Base-by-base conservation (phyloP, 2,888 invertebrate genomes). In the Andrena fulva region DNA sequence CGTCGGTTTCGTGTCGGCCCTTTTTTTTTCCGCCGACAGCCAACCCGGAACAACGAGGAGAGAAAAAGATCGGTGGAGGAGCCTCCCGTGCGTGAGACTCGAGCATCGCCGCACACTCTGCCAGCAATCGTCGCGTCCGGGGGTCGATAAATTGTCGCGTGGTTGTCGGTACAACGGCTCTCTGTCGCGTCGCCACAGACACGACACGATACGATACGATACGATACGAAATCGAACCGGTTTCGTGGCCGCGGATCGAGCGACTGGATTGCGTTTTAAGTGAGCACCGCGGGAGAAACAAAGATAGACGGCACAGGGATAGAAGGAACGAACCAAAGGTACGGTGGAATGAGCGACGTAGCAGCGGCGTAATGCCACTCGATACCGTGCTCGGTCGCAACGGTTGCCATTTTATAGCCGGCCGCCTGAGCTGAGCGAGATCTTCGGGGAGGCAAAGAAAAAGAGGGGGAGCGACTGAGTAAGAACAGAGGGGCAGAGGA, bases 331-430 rank as follows among this genome's bases (percentile, higher is more conserved):
- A 71, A 29, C 8, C 33, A 56, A 60, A 77, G 70, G 82, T 76
- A 69, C 75, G 69, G 54, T 74, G 63, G 70, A 64, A 62, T 48
- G 33, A 70, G 72, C 78, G 33, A 78, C 84, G 84, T 71, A 75
- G 54, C 79, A 72, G 80, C 63, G 68, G 72, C 73, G 85, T 85
- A 20, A 80, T 85, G 85, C 77, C 70, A 72, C 83, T 83, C 77
- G 77, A 67, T 83, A 82, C 71, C 84, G 78, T 74, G 76, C 59
- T 77, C 78, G 74, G 74, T 64, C 67, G 74, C 77, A 68, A 82
- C 75, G 73, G 81, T 80, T 82, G 84, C 84, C 84, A 85, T 87
- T 87, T 87, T 88, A 84, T 86, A 87, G 84, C 80, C 86, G 83
- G 70, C 70, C 75, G 78, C 69, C 50, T 74, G 62, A 78, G 60